Evolutionary conservation across 2,113 vertebrate species (phyloP), one percentile per base, ranked within the genome.

Genomic region (Empidonax traillii): DNA sequence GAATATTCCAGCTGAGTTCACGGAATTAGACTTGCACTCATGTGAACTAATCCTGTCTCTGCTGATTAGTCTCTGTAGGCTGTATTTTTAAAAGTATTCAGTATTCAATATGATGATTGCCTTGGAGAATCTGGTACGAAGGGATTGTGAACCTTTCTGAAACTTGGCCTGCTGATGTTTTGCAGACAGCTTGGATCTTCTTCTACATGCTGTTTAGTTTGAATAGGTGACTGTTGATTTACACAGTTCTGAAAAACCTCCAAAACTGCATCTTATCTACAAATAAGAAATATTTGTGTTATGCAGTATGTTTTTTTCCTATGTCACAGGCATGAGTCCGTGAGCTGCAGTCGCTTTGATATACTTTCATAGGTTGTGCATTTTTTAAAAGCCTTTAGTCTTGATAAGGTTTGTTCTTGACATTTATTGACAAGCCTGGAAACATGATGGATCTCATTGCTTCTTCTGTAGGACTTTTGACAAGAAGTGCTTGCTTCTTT

Each of bases 251-350:
- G 2, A 53, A 77, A 53, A 47, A 68, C 14, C 0, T 5, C 52
- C 10, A 41, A 90, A 78, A 46, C 12, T 46, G 30, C 22, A 18
- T 72, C 14, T 80, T 18, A 16, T 35, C 14, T 68, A 25, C 52
- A 17, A 49, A 19, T 49, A 61, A 69, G 28, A 77, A 63, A 17
- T 31, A 9, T 31, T 61, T 81, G 14, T 85, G 53, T 58, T 35
- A 44, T 46, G 4, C 27, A 17, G 71, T 13, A 2, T 21, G 2
- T 1, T 2, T 59, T 78, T 62, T 72, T 83, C 21, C 2, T 69
- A 4, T 14, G 7, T 67, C 19, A 41, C 28, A 63, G 19, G 4
- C 2, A 20, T 61, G 28, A 53, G 52, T 62, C 9, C 0, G 0
- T 55, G 39, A 7, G 19, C 19, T 81, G 28, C 22, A 59, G 31